A percentile compares a stretch with the other conserved stretches of the same genome.
Conservation (phyloP, 1,140 invertebrate genomes). For the Leguminivora glycinivorella region DNA sequence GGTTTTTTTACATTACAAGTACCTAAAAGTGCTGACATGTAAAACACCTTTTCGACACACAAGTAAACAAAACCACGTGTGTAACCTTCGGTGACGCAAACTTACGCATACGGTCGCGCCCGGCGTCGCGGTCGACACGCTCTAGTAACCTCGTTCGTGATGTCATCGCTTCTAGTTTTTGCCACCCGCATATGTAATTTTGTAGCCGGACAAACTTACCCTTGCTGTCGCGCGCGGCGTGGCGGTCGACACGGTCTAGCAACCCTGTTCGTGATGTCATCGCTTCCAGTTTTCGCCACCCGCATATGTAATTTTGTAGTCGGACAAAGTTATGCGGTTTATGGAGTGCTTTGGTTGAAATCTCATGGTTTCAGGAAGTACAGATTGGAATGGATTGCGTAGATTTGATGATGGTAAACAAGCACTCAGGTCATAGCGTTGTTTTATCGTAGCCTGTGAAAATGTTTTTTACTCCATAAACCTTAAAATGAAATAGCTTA, state of each 20-base stretch:
- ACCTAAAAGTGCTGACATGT: neutral
- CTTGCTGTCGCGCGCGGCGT: neutral
- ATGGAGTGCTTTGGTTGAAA: neutral
- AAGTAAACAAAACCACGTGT: conserved; percentile 11
- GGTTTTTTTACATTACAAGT: neutral
- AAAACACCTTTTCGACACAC: neutral
- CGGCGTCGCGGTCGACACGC: neutral
- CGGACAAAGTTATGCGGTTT: neutral
- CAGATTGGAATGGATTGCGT: neutral
- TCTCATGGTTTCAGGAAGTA: neutral
- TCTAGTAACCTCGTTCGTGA: conserved; percentile 7
- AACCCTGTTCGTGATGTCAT: conserved; percentile 11
- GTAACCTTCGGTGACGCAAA: conserved; percentile 11
- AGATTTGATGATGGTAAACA: neutral
- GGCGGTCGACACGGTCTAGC: neutral
- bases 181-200: neutral
- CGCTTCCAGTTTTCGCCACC: neutral
- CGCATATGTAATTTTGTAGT: neutral
- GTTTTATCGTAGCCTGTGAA: too few relatives aligned
- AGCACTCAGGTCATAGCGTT: neutral
- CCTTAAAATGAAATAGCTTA: too few relatives aligned
- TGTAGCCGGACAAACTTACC: neutral
- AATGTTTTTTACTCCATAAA: too few relatives aligned
- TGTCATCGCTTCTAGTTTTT: conserved; percentile 1
- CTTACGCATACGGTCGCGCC: neutral